Conservation (phyloP, 2,888 invertebrate genomes). For the Eudemis profundana region DNA sequence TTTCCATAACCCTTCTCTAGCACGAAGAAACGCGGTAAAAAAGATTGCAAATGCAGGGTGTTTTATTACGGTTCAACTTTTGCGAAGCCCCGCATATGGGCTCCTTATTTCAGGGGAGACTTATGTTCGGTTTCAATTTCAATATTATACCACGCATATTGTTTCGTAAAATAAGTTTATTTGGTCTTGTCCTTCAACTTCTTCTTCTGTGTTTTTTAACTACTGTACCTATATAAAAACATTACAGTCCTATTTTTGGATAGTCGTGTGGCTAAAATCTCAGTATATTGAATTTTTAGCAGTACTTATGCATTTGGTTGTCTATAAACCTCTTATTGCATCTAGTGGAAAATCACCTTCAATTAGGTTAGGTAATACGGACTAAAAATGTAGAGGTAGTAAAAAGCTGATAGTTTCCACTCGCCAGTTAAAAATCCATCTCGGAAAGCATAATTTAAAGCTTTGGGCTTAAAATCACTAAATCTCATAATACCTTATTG, state of each 20-base stretch:
- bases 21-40: slow-evolving; percentile 29
- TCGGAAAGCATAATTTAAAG: slow-evolving; percentile 23
- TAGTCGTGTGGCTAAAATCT: too few relatives aligned
- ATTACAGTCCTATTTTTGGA: too few relatives aligned
- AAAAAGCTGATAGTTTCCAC: not conserved
- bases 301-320: too few relatives aligned
- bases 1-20: slow-evolving; percentile 28
- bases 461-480: too few relatives aligned
- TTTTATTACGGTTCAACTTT: slow-evolving; percentile 41
- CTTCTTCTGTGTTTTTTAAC: too few relatives aligned
- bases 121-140: slow-evolving; percentile 36
- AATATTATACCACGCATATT: slow-evolving; percentile 25
- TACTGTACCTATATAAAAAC: too few relatives aligned
- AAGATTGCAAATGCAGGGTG: slow-evolving; percentile 36
- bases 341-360: not conserved
- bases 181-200: too few relatives aligned
- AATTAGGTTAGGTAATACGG: not conserved
- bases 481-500: too few relatives aligned
- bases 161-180: slow-evolving; percentile 11
- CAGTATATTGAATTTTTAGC: too few relatives aligned
- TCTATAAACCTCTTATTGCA: too few relatives aligned
- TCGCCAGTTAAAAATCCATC: slow-evolving; percentile 12
- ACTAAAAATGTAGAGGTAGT: not conserved
- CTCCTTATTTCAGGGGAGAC: slow-evolving; percentile 22
- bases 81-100: slow-evolving; percentile 31